phyloP scores from a whole-genome alignment of 2,888 invertebrate genomes.

The Aquatica leii region DNA sequence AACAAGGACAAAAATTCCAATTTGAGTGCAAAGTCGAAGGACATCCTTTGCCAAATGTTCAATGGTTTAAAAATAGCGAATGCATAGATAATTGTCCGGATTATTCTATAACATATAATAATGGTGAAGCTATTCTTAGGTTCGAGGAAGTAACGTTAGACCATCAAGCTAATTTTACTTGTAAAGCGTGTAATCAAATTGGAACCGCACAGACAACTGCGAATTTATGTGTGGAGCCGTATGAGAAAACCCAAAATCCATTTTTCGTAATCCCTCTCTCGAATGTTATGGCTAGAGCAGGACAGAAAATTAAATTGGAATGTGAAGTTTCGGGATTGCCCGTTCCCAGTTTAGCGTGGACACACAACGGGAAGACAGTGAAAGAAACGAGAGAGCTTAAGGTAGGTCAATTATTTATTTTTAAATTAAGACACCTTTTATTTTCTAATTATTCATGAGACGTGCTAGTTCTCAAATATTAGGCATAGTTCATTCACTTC shows the following conservation, averaged over 20 bases:
- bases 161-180: conserved; percentile 76
- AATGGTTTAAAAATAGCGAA: conserved; percentile 77
- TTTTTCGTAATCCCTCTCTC: conserved; percentile 69
- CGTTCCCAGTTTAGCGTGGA: conserved; percentile 71
- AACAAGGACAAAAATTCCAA: conserved; percentile 70
- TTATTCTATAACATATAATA: conserved; percentile 81
- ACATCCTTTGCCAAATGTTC: conserved; percentile 79
- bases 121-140: conserved; percentile 78
- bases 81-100: conserved; percentile 77
- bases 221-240: conserved; percentile 70
- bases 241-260: conserved; percentile 70
- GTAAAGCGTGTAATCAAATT: conserved; percentile 73
- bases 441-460: too few relatives aligned
- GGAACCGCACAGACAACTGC: conserved; percentile 73
- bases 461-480: neutral
- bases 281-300: conserved; percentile 77
- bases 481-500: conserved; percentile 21
- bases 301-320: conserved; percentile 76
- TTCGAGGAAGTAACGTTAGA: conserved; percentile 73
- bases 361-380: conserved; percentile 72
- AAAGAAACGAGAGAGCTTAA: conserved; percentile 68
- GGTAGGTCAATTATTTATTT: conserved; percentile 60
- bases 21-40: conserved; percentile 76
- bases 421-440: neutral
- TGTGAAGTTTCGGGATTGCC: conserved; percentile 74